Percentiles rank a stretch among this genome's conserved stretches.
Evolutionary conservation across 2,797 vertebrate species (phyloP).

Genomic region (Chaetodon trifasciatus): DNA sequence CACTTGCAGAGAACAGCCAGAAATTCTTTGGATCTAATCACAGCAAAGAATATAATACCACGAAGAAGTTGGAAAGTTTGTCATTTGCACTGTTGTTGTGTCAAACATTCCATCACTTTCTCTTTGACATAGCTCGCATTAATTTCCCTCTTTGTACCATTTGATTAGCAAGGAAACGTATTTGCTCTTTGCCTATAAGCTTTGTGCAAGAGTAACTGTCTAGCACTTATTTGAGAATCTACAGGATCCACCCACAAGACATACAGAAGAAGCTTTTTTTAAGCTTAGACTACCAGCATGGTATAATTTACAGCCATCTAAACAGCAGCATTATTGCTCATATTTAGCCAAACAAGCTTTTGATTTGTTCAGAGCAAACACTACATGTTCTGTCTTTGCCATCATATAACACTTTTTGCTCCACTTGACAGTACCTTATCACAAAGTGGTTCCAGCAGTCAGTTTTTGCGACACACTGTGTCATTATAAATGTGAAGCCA

Average conservation of each 20-base stretch:
- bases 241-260: too few species aligned
- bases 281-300: neutral
- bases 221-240: neutral
- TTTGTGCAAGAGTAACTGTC: neutral
- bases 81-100: neutral
- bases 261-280: too few species aligned
- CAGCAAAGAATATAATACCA: neutral
- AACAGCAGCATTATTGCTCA: neutral
- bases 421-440: constrained; percentile 8
- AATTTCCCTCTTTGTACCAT: neutral
- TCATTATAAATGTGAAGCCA: constrained; percentile 17
- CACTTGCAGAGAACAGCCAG: too few species aligned
- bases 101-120: neutral
- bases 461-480: neutral
- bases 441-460: constrained; percentile 1
- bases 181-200: neutral
- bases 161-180: neutral
- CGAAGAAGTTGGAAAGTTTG: neutral
- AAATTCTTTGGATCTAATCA: neutral
- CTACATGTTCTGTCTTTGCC: neutral
- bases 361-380: neutral
- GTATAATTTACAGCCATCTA: neutral
- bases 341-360: neutral
- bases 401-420: neutral
- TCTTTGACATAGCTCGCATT: neutral